Evolutionary conservation across 2,797 vertebrate species (phyloP).

Genomic region (Siniperca obscura): DNA sequence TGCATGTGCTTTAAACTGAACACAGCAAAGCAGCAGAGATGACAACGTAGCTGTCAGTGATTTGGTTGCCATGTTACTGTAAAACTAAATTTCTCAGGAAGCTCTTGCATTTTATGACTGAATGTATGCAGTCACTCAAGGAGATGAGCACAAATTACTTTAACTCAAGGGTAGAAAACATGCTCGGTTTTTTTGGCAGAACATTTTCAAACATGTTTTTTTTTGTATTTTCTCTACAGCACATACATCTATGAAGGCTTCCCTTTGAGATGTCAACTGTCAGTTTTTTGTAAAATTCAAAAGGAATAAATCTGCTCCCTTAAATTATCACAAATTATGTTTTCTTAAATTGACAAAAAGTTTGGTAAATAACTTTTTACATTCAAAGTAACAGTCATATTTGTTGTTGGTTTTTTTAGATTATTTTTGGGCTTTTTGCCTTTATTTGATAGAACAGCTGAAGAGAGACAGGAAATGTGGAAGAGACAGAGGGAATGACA

Average conservation of each 20-base stretch:
- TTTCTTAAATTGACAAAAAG: not conserved
- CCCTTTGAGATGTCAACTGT: not conserved
- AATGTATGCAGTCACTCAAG: not conserved
- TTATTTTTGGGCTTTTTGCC: too few relatives aligned
- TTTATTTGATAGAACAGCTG: too few relatives aligned
- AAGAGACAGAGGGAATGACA: too few relatives aligned
- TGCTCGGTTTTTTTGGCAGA: too few relatives aligned
- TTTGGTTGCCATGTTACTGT: not conserved
- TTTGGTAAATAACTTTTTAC: not conserved
- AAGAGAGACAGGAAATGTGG: too few relatives aligned
- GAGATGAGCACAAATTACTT: not conserved
- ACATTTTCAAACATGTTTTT: not conserved
- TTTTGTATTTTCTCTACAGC: not conserved
- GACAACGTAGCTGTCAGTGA: not conserved
- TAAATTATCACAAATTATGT: not conserved
- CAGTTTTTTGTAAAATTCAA: not conserved
- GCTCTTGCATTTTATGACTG: not conserved
- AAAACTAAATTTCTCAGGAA: conserved; percentile 3
- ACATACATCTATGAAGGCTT: not conserved
- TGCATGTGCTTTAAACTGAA: not conserved
- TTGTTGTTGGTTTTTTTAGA: too few relatives aligned
- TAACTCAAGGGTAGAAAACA: not conserved
- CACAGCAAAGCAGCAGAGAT: not conserved
- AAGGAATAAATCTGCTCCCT: not conserved
- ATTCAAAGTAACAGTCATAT: not conserved